phyloP scores from a whole-genome alignment of 2,888 invertebrate species.

The Coelopa pilipes region DNA sequence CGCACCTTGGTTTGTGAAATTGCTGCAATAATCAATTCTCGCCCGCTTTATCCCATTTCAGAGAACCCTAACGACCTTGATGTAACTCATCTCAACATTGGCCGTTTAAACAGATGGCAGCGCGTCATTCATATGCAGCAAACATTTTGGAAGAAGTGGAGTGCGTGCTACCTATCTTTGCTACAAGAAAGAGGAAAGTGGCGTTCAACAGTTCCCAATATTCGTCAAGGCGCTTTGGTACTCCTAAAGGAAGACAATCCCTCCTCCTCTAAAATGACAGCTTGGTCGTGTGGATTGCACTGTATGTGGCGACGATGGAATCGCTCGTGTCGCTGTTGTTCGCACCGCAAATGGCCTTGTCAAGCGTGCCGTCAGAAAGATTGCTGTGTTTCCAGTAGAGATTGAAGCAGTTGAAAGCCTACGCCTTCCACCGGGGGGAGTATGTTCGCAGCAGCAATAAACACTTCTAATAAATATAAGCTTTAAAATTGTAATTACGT shows the following conservation, averaged over 20 bases:
- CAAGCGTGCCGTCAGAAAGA: slow-evolving; percentile 39
- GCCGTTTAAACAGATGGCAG: slow-evolving; percentile 40
- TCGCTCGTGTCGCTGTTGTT: slow-evolving; percentile 36
- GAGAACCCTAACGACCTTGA: slow-evolving; percentile 46
- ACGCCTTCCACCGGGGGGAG: slow-evolving; percentile 41
- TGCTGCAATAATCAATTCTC: slow-evolving; percentile 43
- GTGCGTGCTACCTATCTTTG: slow-evolving; percentile 36
- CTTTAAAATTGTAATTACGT: slow-evolving; percentile 1
- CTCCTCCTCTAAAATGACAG: slow-evolving; percentile 41
- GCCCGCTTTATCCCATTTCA: slow-evolving; percentile 44
- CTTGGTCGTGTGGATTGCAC: slow-evolving; percentile 35
- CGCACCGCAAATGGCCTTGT: slow-evolving; percentile 33
- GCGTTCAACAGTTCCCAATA: slow-evolving; percentile 32
- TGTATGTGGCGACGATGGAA: slow-evolving; percentile 36
- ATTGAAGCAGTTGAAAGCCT: slow-evolving; percentile 39
- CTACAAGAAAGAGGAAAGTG: slow-evolving; percentile 45
- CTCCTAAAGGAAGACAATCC: slow-evolving; percentile 34
- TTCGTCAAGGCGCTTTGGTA: slow-evolving; percentile 36
- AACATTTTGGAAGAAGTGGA: slow-evolving; percentile 44
- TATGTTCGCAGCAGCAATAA: slow-evolving; percentile 39
- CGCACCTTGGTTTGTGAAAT: slow-evolving; percentile 44
- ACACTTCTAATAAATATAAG: background rate
- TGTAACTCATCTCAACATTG: slow-evolving; percentile 41
- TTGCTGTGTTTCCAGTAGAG: slow-evolving; percentile 36
- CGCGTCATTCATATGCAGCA: slow-evolving; percentile 43